Conservation (phyloP, 2,797 vertebrate genomes). For the Xenentodon cancila region DNA sequence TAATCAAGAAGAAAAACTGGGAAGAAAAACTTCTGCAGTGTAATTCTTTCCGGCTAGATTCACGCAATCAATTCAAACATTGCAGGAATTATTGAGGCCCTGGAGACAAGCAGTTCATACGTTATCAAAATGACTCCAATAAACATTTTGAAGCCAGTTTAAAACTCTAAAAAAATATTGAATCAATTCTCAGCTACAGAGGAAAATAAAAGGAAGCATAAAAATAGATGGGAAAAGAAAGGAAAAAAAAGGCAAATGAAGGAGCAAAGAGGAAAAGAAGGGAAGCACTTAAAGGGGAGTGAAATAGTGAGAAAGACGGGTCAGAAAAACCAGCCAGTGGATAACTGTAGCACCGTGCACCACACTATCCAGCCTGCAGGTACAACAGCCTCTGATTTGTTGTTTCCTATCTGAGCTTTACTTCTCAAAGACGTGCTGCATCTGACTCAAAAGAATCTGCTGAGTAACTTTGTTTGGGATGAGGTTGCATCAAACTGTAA, state of each 20-base stretch:
- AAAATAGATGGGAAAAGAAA: background rate
- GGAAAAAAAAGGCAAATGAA: too few species aligned
- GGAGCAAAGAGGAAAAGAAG: background rate
- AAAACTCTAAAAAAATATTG: slow-evolving; percentile 5
- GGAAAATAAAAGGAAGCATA: background rate
- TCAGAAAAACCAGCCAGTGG: background rate
- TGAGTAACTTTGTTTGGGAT: slow-evolving; percentile 78
- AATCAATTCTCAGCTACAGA: slow-evolving; percentile 1
- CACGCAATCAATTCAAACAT: slow-evolving; percentile 62
- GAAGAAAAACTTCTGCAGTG: slow-evolving; percentile 30
- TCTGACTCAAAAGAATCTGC: slow-evolving; percentile 66
- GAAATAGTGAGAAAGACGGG: background rate
- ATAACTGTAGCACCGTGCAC: background rate
- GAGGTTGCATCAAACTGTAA: slow-evolving; percentile 68
- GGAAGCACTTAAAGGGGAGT: background rate
- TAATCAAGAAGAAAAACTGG: slow-evolving; percentile 39
- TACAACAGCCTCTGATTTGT: slow-evolving; percentile 32
- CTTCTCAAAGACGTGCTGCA: slow-evolving; percentile 30
- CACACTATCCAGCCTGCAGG: slow-evolving; percentile 9
- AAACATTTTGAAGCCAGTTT: slow-evolving; percentile 32
- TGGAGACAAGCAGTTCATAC: slow-evolving; percentile 44
- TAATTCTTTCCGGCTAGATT: slow-evolving; percentile 42
- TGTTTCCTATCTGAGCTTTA: slow-evolving; percentile 37
- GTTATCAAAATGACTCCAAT: slow-evolving; percentile 48
- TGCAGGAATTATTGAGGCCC: slow-evolving; percentile 47